Conservation (phyloP, 2,888 invertebrate genomes). For the Temnothorax unifasciatus region DNA sequence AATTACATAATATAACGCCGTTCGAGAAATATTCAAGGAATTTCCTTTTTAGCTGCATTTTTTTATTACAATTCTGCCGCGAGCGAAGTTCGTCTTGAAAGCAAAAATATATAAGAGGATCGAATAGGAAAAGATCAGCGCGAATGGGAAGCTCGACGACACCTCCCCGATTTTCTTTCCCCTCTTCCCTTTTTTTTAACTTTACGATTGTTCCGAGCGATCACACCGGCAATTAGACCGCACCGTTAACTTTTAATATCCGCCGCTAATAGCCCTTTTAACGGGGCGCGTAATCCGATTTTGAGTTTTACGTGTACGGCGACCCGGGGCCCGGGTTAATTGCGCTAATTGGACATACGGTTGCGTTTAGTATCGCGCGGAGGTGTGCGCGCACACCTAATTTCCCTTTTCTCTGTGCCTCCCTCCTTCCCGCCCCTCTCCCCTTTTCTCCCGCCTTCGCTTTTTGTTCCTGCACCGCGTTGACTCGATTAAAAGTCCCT, state of each 20-base stretch:
- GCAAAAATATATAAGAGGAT: not conserved
- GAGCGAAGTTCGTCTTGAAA: not conserved
- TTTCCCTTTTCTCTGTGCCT: conserved; percentile 23
- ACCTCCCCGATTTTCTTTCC: not conserved
- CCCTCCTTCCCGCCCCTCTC: not conserved
- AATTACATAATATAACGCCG: not conserved
- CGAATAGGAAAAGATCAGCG: not conserved
- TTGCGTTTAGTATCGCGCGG: conserved; percentile 61
- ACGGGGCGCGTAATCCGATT: conserved; percentile 74
- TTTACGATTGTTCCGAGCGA: conserved; percentile 29
- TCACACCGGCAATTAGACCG: conserved; percentile 62
- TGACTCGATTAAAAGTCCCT: conserved; percentile 69
- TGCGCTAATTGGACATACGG: conserved; percentile 74
- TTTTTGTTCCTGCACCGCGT: conserved; percentile 33
- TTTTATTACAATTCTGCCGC: not conserved
- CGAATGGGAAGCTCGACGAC: not conserved
- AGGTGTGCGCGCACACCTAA: conserved; percentile 35
- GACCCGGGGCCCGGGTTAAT: conserved; percentile 71
- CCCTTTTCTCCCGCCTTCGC: conserved; percentile 42
- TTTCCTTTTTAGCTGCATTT: not conserved
- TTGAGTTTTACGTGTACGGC: conserved; percentile 66
- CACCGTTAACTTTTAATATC: conserved; percentile 77
- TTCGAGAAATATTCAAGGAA: not conserved
- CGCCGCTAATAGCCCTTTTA: conserved; percentile 74
- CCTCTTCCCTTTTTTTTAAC: conserved; percentile 7